Percentiles rank a stretch among this genome's conserved stretches.
These are phyloP conservation scores for Resseliella maxima DNA, from an alignment of 2,888 invertebrate genomes.

Conservation along the genomic window DNA sequence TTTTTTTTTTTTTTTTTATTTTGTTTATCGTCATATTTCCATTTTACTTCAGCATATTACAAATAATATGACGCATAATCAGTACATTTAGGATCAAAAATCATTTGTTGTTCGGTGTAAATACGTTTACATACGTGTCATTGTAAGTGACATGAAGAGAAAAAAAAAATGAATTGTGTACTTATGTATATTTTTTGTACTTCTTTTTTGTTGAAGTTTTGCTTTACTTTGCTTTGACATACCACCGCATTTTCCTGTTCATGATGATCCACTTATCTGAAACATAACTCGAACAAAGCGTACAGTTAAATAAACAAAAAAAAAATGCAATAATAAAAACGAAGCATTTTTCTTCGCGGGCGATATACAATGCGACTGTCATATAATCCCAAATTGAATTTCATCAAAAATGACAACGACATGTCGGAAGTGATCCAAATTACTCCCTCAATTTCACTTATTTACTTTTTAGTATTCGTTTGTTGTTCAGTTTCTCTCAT, in stretches of 20 bases:
- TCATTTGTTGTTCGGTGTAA: not conserved
- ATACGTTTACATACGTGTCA: not conserved
- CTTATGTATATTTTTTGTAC: not conserved
- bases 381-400: not conserved
- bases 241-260: no score
- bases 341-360: no score
- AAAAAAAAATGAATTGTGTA: not conserved
- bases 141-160: not conserved
- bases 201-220: not conserved
- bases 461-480: not conserved
- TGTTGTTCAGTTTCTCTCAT: no score
- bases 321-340: not conserved
- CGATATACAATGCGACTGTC: no score
- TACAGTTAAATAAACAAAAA: no score
- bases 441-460: not conserved
- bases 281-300: no score
- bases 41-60: not conserved
- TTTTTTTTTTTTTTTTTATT: not conserved
- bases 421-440: not conserved
- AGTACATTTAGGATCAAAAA: not conserved
- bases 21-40: not conserved
- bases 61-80: not conserved
- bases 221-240: no score
- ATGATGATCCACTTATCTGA: no score
- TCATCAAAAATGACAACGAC: not conserved